Base-by-base conservation (phyloP, 2,888 invertebrate genomes). In the Catocala sponsa region DNA sequence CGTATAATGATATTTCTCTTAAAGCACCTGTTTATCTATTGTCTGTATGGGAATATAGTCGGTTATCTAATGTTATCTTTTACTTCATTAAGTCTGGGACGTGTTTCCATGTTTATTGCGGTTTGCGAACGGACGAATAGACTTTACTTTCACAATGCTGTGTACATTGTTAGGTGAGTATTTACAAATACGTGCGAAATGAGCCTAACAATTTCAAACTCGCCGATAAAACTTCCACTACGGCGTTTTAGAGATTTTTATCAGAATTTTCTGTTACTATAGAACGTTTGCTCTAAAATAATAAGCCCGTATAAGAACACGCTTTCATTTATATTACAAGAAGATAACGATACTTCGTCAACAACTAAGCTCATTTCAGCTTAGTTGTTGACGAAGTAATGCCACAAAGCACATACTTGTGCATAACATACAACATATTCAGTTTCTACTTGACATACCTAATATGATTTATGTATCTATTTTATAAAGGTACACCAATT, bases 1-100 rank as follows among this genome's bases (percentile, higher is more conserved):
- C 78, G 72, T 80, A 69, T 78, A 82, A 84, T 86, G 81, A 79
- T 68, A 76, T 70, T 79, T 65, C 80, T 77, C 76, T 78, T 79
- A 70, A 48, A 66, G 41, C 59, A 65, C 48, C 54, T 63, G 65
- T 59, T 68, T 63, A 55, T 4, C 46, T 59, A 83, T 86, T 86
- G 86, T 85, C 56, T 78, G 59, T 76, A 76, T 76, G 78, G 70
- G 78, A 73, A 70, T 58, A 71, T 76, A 79, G 80, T 68, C 62
- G 62, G 49, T 76, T 76, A 76, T 73, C 72, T 65, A 76, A 76
- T 54, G 12, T 38, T 64, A 68, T 54, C 68, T 70, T 64, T 67
- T 66, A 70, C 62, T 66, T 70, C 66, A 68, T 68, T 73, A 69
- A 65, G 59, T 51, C 65, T 55, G 73, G 33, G 68, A 72, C 73